Percentiles rank a stretch among this genome's conserved stretches.
These are phyloP conservation scores for Epinotia brunnichana DNA, from an alignment of 2,888 invertebrate species.

Conservation along the genomic window DNA sequence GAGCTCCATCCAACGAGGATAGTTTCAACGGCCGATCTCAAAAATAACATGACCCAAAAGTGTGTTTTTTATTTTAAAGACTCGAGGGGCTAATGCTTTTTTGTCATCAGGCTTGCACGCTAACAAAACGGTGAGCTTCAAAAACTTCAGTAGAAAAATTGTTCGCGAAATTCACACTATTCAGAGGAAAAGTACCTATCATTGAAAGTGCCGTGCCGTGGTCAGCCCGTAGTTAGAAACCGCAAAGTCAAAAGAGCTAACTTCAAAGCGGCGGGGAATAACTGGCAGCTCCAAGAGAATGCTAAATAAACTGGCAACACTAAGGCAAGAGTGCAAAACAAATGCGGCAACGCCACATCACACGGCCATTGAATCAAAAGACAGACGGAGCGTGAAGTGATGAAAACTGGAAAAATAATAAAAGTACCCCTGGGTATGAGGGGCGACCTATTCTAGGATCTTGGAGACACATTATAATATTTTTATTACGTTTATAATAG, in stretches of 20 bases:
- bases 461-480: constrained; percentile 48
- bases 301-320: constrained; percentile 74
- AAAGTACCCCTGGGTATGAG: constrained; percentile 64
- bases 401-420: constrained; percentile 81
- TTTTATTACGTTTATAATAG: not conserved
- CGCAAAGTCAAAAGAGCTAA: constrained; percentile 78
- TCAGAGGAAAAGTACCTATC: constrained; percentile 69
- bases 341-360: constrained; percentile 80
- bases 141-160: constrained; percentile 28
- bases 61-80: not conserved
- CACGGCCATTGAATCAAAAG: constrained; percentile 82
- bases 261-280: constrained; percentile 78
- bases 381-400: constrained; percentile 80
- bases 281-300: constrained; percentile 76
- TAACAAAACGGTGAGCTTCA: constrained; percentile 16
- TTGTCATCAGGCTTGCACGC: constrained; percentile 16
- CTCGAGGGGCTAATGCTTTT: constrained; percentile 15
- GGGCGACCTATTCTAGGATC: constrained; percentile 75
- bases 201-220: constrained; percentile 68
- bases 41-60: constrained; percentile 25
- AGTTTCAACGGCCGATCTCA: not conserved
- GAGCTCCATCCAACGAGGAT: not conserved
- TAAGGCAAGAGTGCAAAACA: constrained; percentile 78
- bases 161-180: constrained; percentile 58
- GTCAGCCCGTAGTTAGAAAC: constrained; percentile 68